Percentiles rank a stretch among this genome's conserved stretches.
Evolutionary conservation across 2,113 vertebrate genomes (phyloP).

Genomic region (Psittacula cyanocephala): DNA sequence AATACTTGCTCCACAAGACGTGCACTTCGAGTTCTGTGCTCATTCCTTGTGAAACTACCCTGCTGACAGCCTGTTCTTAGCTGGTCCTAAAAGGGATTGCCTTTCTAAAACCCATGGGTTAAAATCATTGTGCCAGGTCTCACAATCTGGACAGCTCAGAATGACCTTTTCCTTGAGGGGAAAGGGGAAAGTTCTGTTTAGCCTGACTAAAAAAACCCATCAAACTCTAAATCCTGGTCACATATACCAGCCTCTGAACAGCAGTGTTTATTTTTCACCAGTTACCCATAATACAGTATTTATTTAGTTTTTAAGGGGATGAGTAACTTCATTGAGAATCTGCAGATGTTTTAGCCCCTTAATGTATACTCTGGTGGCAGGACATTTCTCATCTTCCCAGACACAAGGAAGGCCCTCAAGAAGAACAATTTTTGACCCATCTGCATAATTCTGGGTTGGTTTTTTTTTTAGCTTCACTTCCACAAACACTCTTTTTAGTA

Average conservation of each 20-base stretch:
- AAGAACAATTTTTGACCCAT: neutral
- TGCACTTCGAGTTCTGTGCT: neutral
- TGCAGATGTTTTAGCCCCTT: neutral
- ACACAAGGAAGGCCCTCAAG: neutral
- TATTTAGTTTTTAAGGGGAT: neutral
- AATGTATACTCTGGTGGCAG: neutral
- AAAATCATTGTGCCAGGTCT: neutral
- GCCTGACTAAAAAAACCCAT: neutral
- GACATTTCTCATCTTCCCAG: conserved; percentile 30
- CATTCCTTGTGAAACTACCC: neutral
- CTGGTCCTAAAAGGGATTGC: neutral
- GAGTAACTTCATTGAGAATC: conserved; percentile 10
- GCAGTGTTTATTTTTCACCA: neutral
- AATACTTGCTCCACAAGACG: neutral
- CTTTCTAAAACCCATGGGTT: neutral
- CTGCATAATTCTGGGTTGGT: neutral
- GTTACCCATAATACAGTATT: neutral
- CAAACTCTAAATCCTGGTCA: neutral
- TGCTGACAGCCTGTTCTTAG: neutral
- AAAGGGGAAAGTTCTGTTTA: neutral
- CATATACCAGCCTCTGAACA: neutral
- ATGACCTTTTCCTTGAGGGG: neutral
- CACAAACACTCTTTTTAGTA: neutral
- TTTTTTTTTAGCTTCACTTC: neutral
- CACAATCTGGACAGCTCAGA: neutral